Conservation (phyloP, 2,888 invertebrate species). For the Acanthosepion pharaonis region DNA sequence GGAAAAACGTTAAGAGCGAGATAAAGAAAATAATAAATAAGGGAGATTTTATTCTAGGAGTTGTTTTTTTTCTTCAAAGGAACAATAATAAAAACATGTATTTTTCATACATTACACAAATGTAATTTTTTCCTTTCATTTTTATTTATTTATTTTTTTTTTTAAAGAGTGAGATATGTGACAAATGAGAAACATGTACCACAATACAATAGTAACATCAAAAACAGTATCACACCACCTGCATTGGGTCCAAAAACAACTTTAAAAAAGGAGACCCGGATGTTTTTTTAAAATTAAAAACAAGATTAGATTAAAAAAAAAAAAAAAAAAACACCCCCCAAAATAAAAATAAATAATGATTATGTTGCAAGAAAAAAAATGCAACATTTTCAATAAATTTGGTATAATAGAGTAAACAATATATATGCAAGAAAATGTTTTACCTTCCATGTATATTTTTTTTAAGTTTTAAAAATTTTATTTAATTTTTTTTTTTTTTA, state of each 20-base stretch:
- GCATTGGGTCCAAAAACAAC: constrained; percentile 39
- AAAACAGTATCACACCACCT: constrained; percentile 34
- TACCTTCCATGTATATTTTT: constrained; percentile 12
- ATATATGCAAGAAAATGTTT: neutral
- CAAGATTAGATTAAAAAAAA: neutral
- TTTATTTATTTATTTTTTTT: neutral
- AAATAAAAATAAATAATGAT: constrained; percentile 33
- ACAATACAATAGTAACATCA: constrained; percentile 38
- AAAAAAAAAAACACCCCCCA: neutral
- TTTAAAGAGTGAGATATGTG: constrained; percentile 13
- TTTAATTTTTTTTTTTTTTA: neutral
- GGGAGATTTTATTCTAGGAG: neutral
- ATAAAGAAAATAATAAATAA: neutral
- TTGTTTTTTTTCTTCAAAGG: neutral
- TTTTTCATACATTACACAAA: neutral
- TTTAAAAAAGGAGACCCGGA: neutral
- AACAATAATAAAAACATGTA: neutral
- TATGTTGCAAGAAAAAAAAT: constrained; percentile 6
- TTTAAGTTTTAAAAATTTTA: neutral
- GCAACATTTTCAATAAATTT: constrained; percentile 21
- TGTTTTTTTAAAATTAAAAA: neutral
- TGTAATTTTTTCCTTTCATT: neutral
- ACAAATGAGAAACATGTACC: constrained; percentile 20
- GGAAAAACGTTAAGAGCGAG: neutral
- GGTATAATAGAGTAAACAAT: constrained; percentile 33